Conservation (phyloP, 2,797 vertebrate genomes). For the Huso huso region DNA sequence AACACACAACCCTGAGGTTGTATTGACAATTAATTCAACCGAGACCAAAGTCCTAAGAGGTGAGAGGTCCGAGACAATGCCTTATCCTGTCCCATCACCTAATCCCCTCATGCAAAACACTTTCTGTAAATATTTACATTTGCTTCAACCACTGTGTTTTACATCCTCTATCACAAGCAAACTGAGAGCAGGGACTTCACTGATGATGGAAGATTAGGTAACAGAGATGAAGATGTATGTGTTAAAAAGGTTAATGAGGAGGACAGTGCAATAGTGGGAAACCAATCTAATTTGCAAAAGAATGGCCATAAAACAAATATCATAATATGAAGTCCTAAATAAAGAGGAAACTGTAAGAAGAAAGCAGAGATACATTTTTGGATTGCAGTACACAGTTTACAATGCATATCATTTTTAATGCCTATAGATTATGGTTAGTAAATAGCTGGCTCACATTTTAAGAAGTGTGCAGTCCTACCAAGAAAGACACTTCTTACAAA, state of each 20-base stretch:
- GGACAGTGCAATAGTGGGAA: too few relatives aligned
- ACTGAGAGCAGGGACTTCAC: neutral
- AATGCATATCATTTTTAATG: too few relatives aligned
- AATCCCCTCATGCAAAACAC: conserved; percentile 35
- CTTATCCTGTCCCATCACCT: conserved; percentile 5
- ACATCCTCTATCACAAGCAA: conserved; percentile 8
- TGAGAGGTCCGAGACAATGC: conserved; percentile 1
- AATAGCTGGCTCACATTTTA: too few relatives aligned
- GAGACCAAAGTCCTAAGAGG: neutral
- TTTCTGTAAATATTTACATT: conserved; percentile 16
- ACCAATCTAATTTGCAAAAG: too few relatives aligned
- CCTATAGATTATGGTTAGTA: too few relatives aligned
- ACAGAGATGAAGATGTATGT: neutral
- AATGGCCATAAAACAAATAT: too few relatives aligned
- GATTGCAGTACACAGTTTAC: too few relatives aligned
- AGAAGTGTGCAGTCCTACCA: too few relatives aligned
- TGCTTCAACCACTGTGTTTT: conserved; percentile 10
- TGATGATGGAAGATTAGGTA: neutral
- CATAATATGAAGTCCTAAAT: too few relatives aligned
- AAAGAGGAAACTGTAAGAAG: too few relatives aligned
- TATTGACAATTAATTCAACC: neutral
- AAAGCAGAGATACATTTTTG: too few relatives aligned
- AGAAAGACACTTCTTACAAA: too few relatives aligned
- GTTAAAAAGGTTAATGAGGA: neutral
- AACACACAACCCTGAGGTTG: neutral